phyloP scores from a whole-genome alignment of 2,797 vertebrate species.

The Calcarius lapponicus region DNA sequence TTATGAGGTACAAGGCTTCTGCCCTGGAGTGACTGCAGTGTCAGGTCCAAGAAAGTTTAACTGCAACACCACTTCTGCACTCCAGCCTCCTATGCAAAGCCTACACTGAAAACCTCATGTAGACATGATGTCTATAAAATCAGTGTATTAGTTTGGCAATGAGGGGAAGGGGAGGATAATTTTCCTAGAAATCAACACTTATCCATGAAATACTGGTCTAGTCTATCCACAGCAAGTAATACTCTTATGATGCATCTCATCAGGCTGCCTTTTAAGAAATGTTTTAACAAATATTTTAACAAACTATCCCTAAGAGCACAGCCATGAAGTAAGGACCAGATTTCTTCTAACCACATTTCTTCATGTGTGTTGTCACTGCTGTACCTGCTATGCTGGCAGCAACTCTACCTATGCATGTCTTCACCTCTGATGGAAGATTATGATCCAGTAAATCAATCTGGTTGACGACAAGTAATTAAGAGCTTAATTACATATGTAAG shows the following conservation, averaged over 20 bases:
- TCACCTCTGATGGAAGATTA: not conserved
- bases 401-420: not conserved
- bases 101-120: not conserved
- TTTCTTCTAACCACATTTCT: not conserved
- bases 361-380: not conserved
- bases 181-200: not conserved
- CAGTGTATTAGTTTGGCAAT: not conserved
- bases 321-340: not conserved
- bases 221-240: not conserved
- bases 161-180: not conserved
- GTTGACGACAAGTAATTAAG: not conserved
- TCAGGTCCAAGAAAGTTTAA: not conserved
- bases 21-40: not conserved
- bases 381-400: not conserved
- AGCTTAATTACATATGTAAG: not conserved
- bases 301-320: not conserved
- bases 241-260: not conserved
- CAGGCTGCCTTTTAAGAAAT: not conserved
- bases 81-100: not conserved
- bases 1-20: not conserved
- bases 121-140: not conserved
- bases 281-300: not conserved
- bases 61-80: not conserved
- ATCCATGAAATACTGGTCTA: not conserved
- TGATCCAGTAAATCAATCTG: not conserved